Conservation (phyloP, 2,888 invertebrate genomes). For the Philonicus albiceps region DNA sequence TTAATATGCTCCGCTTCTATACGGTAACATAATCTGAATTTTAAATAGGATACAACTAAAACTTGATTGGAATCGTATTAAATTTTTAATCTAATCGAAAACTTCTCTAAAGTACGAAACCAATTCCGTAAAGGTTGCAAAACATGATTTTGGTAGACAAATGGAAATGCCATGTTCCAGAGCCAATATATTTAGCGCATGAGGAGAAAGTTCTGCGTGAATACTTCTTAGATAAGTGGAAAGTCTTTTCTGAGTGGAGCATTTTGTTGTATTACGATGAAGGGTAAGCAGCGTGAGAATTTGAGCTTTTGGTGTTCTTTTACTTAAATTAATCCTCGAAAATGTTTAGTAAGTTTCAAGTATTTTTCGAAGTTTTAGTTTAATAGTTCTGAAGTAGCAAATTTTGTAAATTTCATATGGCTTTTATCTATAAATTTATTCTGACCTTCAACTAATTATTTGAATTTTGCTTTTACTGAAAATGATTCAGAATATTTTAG, state of each 20-base stretch:
- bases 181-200: not conserved
- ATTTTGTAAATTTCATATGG: not conserved
- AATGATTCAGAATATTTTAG: no score
- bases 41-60: not conserved
- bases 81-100: not conserved
- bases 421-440: not conserved
- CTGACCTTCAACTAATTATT: not conserved
- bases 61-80: not conserved
- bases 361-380: no score
- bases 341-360: not conserved
- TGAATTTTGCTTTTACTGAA: not conserved
- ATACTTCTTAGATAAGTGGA: not conserved
- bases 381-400: no score
- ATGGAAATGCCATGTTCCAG: not conserved
- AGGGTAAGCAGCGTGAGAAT: not conserved
- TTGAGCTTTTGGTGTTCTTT: not conserved
- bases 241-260: not conserved
- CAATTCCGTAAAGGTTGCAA: not conserved
- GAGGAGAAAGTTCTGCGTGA: not conserved
- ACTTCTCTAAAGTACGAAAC: not conserved
- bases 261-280: not conserved
- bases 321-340: not conserved
- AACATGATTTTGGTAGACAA: not conserved
- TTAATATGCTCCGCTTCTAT: not conserved
- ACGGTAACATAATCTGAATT: not conserved